Evolutionary conservation across 2,888 invertebrate species (phyloP).

Genomic region (Anarsia innoxiella): DNA sequence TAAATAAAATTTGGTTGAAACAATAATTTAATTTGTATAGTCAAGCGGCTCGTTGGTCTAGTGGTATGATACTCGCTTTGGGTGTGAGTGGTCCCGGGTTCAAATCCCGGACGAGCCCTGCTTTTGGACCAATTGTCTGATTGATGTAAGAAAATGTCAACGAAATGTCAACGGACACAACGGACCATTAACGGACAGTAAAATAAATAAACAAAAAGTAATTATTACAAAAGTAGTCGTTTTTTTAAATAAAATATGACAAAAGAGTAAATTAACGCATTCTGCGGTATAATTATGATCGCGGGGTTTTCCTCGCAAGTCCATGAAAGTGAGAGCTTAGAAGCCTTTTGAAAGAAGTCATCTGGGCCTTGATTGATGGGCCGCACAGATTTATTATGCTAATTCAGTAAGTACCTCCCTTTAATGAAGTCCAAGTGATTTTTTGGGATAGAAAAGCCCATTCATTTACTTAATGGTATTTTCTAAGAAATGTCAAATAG

Average conservation of each 20-base stretch:
- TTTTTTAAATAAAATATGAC: no score
- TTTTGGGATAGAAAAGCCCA: neutral
- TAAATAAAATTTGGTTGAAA: constrained; percentile 11
- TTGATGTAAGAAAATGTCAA: no score
- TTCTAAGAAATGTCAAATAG: no score
- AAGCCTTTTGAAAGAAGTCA: constrained; percentile 63
- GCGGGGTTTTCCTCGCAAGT: constrained; percentile 24
- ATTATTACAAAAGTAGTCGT: no score
- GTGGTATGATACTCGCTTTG: constrained; percentile 34
- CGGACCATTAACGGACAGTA: no score
- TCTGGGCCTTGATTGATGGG: constrained; percentile 62
- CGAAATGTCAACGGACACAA: no score
- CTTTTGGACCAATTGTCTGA: no score
- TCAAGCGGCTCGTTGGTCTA: constrained; percentile 25
- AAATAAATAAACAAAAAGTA: no score
- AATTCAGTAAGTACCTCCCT: constrained; percentile 36
- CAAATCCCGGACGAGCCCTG: constrained; percentile 51
- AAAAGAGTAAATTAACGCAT: constrained; percentile 30
- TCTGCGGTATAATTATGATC: constrained; percentile 38
- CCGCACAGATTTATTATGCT: constrained; percentile 67
- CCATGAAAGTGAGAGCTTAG: constrained; percentile 71
- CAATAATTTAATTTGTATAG: constrained; percentile 16
- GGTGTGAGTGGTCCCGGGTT: constrained; percentile 43
- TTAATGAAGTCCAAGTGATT: constrained; percentile 14
- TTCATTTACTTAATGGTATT: no score